Base-by-base conservation (phyloP, 2,888 invertebrate species). In the Eledona agricola region DNA sequence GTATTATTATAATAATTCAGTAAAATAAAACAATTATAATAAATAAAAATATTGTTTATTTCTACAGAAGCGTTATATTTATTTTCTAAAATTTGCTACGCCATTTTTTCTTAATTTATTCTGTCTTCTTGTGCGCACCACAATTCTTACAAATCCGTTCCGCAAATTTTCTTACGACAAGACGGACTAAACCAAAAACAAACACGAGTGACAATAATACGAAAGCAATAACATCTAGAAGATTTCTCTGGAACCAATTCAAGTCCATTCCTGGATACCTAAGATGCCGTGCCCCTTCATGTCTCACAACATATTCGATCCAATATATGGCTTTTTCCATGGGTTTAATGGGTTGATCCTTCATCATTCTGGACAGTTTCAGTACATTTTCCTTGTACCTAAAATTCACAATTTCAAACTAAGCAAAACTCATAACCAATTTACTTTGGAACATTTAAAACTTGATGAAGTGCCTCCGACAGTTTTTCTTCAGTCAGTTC, bases 401-500 rank as follows among this genome's bases (percentile, higher is more conserved):
- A 32, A n/a, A 59, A 54, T 5, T 35, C 2, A 16, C 4, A 37
- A 37, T 11, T 0, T 6, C 9, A 12, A 31, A 31, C 3, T 25
- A 34, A 17, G 17, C 17, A 16, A n/a, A 11, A 9, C 12, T 35
- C 5, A 10, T 13, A 19, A 15, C 37, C 73, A 77, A 42, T 22
- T 4, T 26, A 53, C 70, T 56, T 67, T 3, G 65, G 59, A 53
- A 73, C 64, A 9, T 56, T 60, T 2, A 75, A 28, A 3, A 75
- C 42, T 54, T 68, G 57, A 1, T 65, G 47, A 10, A 77, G 55
- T 19, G 59, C 66, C 4, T 10, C 49, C 23, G 49, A 55, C 0
- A 80, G 59, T 2, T 51, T 65, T 1, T 70, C 65, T 32, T 73
- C 66, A 0, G 67, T 76, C 1, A 80, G 25, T 0, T 67, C 62